Evolutionary conservation across 1,140 invertebrate genomes (phyloP), one percentile per base, ranked within the genome.

Genomic region (Anastatus disparis): DNA sequence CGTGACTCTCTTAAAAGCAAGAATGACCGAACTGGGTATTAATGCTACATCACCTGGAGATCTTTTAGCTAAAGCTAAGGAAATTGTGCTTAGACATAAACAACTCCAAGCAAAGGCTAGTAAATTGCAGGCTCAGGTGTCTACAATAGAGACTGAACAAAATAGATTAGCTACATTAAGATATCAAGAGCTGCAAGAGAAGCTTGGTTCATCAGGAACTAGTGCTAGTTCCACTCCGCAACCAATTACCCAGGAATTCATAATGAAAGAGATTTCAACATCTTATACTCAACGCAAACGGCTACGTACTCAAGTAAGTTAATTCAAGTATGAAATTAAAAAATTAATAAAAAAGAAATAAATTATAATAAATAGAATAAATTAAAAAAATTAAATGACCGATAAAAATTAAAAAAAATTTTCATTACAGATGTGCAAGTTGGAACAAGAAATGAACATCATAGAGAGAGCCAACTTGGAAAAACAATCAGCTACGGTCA

Each of bases 11-110:
- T 84, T 98, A 9, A 95, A 96, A 81, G 91, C 92, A n/a, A 88
- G 95, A 61, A 94, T 98, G 91, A 92, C 90, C 70, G 95, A 97
- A 82, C 87, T 98, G 71, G 95, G 93, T 64, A 96, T 97, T 73
- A 91, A 94, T 80, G 90, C 92, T 8, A 91, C 91, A 3, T 93
- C 91, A 35, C 93, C 94, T 0, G 91, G 93, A 35, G 95, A 97
- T 84, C 87, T 97, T 56, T 87, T 97, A 12, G 90, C 91, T 1
- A 95, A 96, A 84, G 94, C 95, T 27, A 97, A 97, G 83, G 94
- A 96, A 84, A 97, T 98, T 74, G 95, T 97, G 8, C 89, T 94
- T 48, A 87, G 93, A 40, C 95, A 97, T 79, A 97, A 96, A 81
- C 94, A 97, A 77, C 84, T 97, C 20, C 95, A 97, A 86, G 91